Conservation (phyloP, 1,140 invertebrate genomes). For the Anastrepha obliqua region DNA sequence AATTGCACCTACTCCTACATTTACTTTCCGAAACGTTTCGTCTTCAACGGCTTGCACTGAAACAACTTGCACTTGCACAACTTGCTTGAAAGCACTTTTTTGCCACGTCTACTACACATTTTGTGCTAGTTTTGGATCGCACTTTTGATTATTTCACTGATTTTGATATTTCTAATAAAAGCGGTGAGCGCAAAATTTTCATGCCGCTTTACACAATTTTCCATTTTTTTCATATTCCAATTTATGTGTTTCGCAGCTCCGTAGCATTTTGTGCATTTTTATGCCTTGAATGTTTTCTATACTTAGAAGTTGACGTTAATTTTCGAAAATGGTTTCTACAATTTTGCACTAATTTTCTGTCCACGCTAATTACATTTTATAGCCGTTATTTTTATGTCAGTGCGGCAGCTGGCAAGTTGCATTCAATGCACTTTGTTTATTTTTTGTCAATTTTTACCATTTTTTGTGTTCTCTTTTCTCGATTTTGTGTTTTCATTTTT, state of each 20-base stretch:
- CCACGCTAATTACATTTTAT: neutral
- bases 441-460: neutral
- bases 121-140: no score
- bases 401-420: neutral
- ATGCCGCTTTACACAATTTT: neutral
- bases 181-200: neutral
- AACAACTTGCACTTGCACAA: no score
- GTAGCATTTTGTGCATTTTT: neutral
- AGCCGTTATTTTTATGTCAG: neutral
- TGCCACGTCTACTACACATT: no score
- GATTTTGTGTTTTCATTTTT: neutral
- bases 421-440: neutral
- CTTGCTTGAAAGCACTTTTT: no score
- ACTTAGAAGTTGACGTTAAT: constrained; percentile 11
- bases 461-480: neutral
- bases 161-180: neutral
- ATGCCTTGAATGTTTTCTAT: neutral
- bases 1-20: no score
- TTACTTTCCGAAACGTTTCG: no score
- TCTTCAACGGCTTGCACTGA: no score
- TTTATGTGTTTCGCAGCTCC: neutral
- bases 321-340: constrained; percentile 13
- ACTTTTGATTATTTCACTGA: no score
- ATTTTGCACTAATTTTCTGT: neutral
- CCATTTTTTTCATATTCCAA: neutral